phyloP scores from a whole-genome alignment of 2,888 invertebrate species.

The Lepidonotus clava region DNA sequence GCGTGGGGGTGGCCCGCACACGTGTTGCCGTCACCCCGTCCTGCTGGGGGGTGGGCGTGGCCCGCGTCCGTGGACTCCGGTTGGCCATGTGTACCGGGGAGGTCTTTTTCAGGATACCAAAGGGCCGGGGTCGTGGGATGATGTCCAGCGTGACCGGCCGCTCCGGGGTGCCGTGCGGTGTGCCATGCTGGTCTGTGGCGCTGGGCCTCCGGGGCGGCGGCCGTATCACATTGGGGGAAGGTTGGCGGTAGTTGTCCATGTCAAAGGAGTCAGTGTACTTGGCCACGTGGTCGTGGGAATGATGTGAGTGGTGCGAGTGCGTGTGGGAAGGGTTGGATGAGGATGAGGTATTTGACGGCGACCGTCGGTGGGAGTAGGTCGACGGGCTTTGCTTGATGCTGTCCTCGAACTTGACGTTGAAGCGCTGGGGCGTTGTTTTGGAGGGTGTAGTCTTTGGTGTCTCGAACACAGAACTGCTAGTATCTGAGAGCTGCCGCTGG shows the following conservation, averaged over 20 bases:
- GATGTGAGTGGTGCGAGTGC: conserved; percentile 55
- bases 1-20: conserved; percentile 88
- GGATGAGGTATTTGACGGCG: conserved; percentile 88
- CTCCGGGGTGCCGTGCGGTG: conserved; percentile 80
- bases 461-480: conserved; percentile 73
- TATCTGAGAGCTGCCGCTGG: conserved; percentile 74
- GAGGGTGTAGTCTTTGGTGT: conserved; percentile 68
- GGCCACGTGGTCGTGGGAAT: conserved; percentile 32
- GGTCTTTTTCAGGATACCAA: conserved; percentile 62
- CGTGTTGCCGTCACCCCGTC: conserved; percentile 85
- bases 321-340: conserved; percentile 80
- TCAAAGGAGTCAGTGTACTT: conserved; percentile 58
- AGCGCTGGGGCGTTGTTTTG: conserved; percentile 70
- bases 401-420: conserved; percentile 79
- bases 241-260: conserved; percentile 19
- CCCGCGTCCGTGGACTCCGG: conserved; percentile 58
- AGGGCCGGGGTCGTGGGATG: conserved; percentile 83
- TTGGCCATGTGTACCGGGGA: conserved; percentile 62
- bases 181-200: conserved; percentile 68
- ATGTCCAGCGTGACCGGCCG: conserved; percentile 84
- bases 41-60: conserved; percentile 59
- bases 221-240: conserved; percentile 59
- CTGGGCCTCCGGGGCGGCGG: conserved; percentile 74
- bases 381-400: conserved; percentile 65
- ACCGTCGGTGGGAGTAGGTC: conserved; percentile 85